These are phyloP conservation scores for Ridgeia piscesae DNA, from an alignment of 1,140 invertebrate genomes.

Conservation along the genomic window DNA sequence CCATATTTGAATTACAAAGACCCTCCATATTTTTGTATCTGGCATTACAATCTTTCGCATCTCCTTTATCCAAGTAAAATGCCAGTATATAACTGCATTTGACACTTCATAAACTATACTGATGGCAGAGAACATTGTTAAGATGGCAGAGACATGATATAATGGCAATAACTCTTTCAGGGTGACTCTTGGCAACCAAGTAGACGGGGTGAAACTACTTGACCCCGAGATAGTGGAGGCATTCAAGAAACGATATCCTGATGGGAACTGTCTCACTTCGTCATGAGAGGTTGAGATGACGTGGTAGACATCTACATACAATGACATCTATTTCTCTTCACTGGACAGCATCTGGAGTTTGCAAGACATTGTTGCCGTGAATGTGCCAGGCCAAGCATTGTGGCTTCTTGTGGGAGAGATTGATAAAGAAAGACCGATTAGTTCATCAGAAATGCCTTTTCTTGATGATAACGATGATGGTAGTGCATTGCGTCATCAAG, in stretches of 20 bases:
- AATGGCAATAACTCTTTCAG: conserved; percentile 53
- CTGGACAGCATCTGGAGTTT: background rate
- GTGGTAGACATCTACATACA: background rate
- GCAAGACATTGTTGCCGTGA: background rate
- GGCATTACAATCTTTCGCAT: no score
- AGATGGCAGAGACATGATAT: background rate
- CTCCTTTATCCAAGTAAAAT: no score
- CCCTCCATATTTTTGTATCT: no score
- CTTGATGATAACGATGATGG: background rate
- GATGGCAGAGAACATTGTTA: no score
- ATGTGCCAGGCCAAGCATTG: background rate
- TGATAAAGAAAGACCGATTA: background rate
- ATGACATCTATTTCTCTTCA: background rate
- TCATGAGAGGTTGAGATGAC: background rate
- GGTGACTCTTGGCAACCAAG: conserved; percentile 93
- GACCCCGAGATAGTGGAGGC: conserved; percentile 88
- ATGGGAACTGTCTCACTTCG: conserved; percentile 68
- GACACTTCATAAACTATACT: no score
- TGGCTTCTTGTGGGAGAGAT: background rate
- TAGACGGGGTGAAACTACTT: conserved; percentile 89
- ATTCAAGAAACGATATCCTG: conserved; percentile 89
- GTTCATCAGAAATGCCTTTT: no score
- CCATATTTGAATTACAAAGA: no score
- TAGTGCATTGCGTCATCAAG: background rate
- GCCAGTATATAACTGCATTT: no score